Evolutionary conservation across 2,888 invertebrate species (phyloP).

Genomic region (Andricus curvator): DNA sequence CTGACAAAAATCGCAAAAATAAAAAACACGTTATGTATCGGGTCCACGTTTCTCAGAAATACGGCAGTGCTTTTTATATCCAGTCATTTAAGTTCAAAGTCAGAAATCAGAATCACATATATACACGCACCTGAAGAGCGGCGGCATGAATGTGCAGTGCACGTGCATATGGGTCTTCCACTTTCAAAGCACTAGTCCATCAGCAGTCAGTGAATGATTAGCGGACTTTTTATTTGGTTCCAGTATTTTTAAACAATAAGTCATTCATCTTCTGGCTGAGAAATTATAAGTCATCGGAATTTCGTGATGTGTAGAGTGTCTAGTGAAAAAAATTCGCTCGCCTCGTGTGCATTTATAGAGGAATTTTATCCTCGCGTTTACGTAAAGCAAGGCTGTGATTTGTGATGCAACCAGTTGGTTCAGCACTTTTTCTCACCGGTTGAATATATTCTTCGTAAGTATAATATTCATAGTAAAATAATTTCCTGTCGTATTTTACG

Average conservation of each 20-base stretch:
- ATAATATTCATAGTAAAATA: neutral
- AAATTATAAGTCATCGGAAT: neutral
- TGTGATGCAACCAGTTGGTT: conserved; percentile 21
- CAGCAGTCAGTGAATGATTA: too few species aligned
- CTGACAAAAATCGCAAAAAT: too few species aligned
- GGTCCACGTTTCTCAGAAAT: too few species aligned
- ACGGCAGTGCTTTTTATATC: too few species aligned
- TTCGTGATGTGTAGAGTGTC: neutral
- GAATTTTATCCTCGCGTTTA: conserved; percentile 5
- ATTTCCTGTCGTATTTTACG: neutral
- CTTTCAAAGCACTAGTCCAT: too few species aligned
- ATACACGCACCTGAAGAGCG: too few species aligned
- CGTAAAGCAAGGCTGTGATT: conserved; percentile 14
- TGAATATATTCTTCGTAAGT: conserved; percentile 10
- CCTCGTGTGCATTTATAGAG: conserved; percentile 2
- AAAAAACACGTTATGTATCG: too few species aligned
- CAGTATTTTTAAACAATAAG: neutral
- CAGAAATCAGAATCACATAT: too few species aligned
- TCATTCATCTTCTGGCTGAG: neutral
- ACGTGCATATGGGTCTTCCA: too few species aligned
- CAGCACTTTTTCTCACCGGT: conserved; percentile 14
- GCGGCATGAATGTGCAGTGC: too few species aligned
- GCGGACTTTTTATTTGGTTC: too few species aligned
- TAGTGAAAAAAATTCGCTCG: neutral
- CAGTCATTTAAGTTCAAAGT: too few species aligned